Base-by-base conservation (phyloP, 2,797 vertebrate species). In the Scolopax rusticola region DNA sequence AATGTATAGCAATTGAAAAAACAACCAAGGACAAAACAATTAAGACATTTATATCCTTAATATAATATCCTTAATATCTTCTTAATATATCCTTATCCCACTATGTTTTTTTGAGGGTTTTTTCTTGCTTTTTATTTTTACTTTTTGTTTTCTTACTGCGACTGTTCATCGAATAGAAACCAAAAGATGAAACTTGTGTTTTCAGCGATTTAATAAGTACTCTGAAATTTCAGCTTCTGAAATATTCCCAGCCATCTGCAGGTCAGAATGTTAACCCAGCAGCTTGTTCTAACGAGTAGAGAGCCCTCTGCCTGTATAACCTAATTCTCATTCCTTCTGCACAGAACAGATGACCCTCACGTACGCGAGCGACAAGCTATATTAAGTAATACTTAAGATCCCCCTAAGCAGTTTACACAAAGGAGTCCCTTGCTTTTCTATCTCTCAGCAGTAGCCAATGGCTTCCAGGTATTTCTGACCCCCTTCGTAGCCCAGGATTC, bases 331-430 rank as follows among this genome's bases (percentile, higher is more conserved):
- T 30, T 84, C 40, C 84, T 87, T 30, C 48, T 15, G 10, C 65
- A 27, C 1, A 50, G 36, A 87, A 32, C 60, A 70, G 79, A 71
- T 51, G 59, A 51, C 33, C 12, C 78, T 48, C 36, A 68, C 6
- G 4, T 51, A 3, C 16, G 30, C 19, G 4, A 40, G 47, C 48
- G 43, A 21, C 24, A 27, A 32, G 69, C 60, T 82, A 47, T 61
- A 76, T 96, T 83, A 90, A 96, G 93, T 8, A 84, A 45, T 20
- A 28, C 77, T 93, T 92, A 75, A 59, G 71, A 71, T 94, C 79
- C 70, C 88, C 32, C 93, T 95, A 90, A 96, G 88, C 86, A 70
- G 85, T 93, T 93, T 92, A 95, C 51, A 57, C 17, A n/a, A 64
- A n/a, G 76, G 86, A 8, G 0, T 86, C 90, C 73, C 68, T 20